Base-by-base conservation (phyloP, 2,797 vertebrate species). In the Limosa lapponica region DNA sequence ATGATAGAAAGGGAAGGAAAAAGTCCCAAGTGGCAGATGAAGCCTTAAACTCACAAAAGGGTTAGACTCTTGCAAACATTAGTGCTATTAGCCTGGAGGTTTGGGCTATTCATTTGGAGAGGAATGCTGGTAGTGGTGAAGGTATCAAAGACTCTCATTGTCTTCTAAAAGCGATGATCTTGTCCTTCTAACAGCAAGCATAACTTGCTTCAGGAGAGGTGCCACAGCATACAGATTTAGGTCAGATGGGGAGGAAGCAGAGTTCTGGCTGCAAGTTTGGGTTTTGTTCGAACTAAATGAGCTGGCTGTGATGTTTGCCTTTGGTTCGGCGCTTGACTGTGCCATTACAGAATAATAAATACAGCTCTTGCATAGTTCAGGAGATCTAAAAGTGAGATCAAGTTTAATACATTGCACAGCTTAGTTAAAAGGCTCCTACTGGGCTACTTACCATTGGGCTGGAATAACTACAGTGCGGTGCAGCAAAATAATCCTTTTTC, bases 331-430 rank as follows among this genome's bases (percentile, higher is more conserved):
- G 79, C 77, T 84, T 79, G 80, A 51, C 58, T 44, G 25, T 55
- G 52, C 43, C 55, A 16, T 32, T 84, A 36, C 62, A 52, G 70
- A 70, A 58, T 74, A 90, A 75, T 84, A 94, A 93, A 87, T 49
- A 59, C 48, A 79, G 77, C 48, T 64, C 91, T 84, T 73, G 85
- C 77, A 88, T 54, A 87, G 86, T 49, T 94, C 70, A 77, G 67
- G 89, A 96, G 90, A 95, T 82, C 71, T 92, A 49, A 84, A 87
- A 84, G 34, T 17, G 51, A 92, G 92, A 96, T 90, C 62, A 87
- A 84, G 73, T 88, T 88, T 51, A 95, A 75, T 72, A 49, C 34
- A 59, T 81, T 69, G 86, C 80, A 82, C 58, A 87, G 62, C 39
- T 89, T 77, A 77, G 58, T 71, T 79, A 87, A 82, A 95, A 77